Evolutionary conservation across 2,888 invertebrate genomes (phyloP), one percentile per base, ranked within the genome.

Genomic region (Griposia aprilina): DNA sequence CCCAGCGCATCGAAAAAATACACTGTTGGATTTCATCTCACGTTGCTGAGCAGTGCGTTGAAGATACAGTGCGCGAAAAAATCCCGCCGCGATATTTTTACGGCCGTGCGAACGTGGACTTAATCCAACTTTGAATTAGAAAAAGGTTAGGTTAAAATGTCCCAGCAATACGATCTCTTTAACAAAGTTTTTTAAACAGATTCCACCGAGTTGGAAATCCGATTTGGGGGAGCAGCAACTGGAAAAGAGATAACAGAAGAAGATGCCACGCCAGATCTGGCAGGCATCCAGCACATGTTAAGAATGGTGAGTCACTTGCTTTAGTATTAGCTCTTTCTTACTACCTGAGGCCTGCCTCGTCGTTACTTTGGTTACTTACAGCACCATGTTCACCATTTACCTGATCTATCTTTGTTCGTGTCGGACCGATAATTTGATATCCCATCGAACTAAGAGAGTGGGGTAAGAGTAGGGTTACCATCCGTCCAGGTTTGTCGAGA

Each of bases 281-380:
- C 65, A 0, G 95, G 95, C 11, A 96, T 96, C 57, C 90, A 88
- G 2, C 52, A 91, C 10, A 91, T 94, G 93, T 20, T 95, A 48
- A 85, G 91, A 45, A 91, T 94, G 93, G 95, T 95, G 82, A 93
- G 93, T 83, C 20, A 65, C n/a, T 69, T 20, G 6, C 6, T n/a
- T 69, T n/a, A 52, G 11, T 17, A n/a, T 11, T 23, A 23, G 17
- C 17, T 48, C 20, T 30, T 20, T 67, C 7, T 48, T 26, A 50
- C 26, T 48, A 48, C 20, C 20, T 20, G 13, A 20, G 20, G n/a
- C 13, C n/a, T 45, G 41, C n/a, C 1, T 36, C 23, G 23, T 55
- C 5, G 11, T 55, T 23, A 11, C 11, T 23, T 55, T 17, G 26
- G 17, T 30, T 60, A 60, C 26, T 60, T 30, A 26, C 11, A 23